Evolutionary conservation across 2,888 invertebrate genomes (phyloP), one percentile per base, ranked within the genome.

Genomic region (Drosophila helvetica): DNA sequence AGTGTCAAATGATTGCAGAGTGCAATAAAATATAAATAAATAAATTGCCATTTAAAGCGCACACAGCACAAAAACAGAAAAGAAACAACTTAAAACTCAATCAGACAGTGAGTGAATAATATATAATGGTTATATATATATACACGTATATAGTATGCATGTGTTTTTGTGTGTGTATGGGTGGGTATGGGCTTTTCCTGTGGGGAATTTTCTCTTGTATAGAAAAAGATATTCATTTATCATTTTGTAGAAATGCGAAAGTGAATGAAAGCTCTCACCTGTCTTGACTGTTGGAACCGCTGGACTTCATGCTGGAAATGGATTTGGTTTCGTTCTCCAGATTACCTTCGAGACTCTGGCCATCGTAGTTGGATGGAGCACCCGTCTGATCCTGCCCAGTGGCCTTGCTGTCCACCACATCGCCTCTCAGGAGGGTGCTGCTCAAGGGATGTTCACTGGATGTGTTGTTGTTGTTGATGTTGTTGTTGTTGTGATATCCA

Each of bases 241-340:
- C 17, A 54, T 59, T 59, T 55, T 17, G 30, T 64, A 7, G 7
- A 27, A n/a, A 55, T 46, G n/a, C n/a, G 3, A 12, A 10, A 22
- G 12, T 10, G 7, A 43, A 17, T 50, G 10, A 15, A 15, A 33
- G 50, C 4, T 54, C 84, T 92, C 92, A 94, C 96, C 96, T 96
- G 95, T 89, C 91, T 73, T 96, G 96, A 84, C 96, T 96, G 85
- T 95, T 95, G 25, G 96, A 96, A 83, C 96, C 95, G 73, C 95
- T 95, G 86, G 96, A 95, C 88, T 95, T 95, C 60, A 95, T 94
- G 92, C 96, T 96, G 91, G 96, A 96, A 76, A 96, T 96, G 79
- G 97, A 97, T 86, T 97, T 95, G 5, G 98, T 98, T 93, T 98
- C 98, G 71, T 97, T 96, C 92, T 98, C 98, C 74, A 97, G 96